These are phyloP conservation scores for Trogon melanurus DNA, from an alignment of 2,113 vertebrate species.

Conservation along the genomic window DNA sequence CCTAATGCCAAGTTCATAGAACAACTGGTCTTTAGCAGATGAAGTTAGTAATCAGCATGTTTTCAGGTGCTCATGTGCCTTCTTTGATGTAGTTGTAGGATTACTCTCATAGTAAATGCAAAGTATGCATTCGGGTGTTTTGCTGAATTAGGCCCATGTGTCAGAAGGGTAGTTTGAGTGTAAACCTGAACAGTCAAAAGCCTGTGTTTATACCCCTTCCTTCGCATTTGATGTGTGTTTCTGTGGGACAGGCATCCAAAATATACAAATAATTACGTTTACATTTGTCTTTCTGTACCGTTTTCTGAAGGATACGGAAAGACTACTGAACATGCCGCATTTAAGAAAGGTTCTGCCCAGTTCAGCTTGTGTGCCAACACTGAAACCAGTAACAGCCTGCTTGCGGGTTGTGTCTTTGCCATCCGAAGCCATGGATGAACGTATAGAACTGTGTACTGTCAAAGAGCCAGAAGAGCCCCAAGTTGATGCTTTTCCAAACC, in stretches of 20 bases:
- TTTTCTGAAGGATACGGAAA: not conserved
- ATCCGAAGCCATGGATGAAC: fast-evolving
- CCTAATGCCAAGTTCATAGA: not conserved
- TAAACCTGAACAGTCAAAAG: not conserved
- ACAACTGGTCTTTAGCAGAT: not conserved
- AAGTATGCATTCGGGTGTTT: not conserved
- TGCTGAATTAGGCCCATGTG: not conserved
- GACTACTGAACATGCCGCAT: too few species aligned
- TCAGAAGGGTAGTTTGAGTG: not conserved
- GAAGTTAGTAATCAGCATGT: not conserved
- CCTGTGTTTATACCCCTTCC: fast-evolving
- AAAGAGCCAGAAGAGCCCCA: not conserved
- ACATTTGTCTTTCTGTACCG: not conserved
- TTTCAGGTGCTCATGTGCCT: not conserved
- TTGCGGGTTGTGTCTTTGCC: not conserved
- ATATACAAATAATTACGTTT: not conserved
- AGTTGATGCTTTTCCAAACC: not conserved
- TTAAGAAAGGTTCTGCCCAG: not conserved
- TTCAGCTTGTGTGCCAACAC: not conserved
- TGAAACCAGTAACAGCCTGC: not conserved
- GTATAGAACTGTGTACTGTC: not conserved
- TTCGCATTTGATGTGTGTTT: not conserved
- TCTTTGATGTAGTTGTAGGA: not conserved
- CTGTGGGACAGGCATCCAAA: not conserved
- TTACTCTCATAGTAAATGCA: not conserved